Conservation (phyloP, 2,797 vertebrate species). For the Falco rusticolus region DNA sequence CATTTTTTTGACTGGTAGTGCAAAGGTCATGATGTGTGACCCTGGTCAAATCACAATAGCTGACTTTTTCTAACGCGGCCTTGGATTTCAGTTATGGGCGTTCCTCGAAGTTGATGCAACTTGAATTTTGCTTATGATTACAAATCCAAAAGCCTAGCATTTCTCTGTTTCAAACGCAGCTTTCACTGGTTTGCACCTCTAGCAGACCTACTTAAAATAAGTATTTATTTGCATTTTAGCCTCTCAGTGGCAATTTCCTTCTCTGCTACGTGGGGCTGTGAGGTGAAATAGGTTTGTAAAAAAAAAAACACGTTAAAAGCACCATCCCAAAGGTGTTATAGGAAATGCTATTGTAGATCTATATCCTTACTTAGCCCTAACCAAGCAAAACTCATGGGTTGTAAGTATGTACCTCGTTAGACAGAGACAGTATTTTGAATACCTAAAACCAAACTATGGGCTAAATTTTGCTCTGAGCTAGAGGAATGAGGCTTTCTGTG, state of each 20-base stretch:
- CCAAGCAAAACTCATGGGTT: not conserved
- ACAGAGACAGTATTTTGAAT: not conserved
- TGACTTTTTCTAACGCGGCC: not conserved
- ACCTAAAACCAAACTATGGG: not conserved
- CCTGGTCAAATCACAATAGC: not conserved
- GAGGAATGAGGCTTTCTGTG: not conserved
- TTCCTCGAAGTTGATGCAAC: not conserved
- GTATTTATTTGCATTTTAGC: not conserved
- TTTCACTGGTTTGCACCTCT: not conserved
- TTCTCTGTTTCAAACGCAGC: not conserved
- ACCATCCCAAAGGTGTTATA: not conserved
- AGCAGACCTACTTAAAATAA: not conserved
- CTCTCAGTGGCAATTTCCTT: not conserved
- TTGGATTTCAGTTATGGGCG: rapidly evolving
- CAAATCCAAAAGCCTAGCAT: not conserved
- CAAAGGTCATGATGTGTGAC: not conserved
- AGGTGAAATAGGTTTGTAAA: not conserved
- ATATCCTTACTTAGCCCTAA: not conserved
- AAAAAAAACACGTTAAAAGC: not conserved
- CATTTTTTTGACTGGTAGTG: not conserved
- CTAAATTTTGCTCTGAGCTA: not conserved
- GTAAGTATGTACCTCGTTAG: not conserved
- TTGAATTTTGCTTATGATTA: not conserved
- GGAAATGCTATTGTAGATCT: not conserved
- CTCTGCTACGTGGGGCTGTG: not conserved